Evolutionary conservation across 2,888 invertebrate species (phyloP).

Genomic region (Panzeria rudis): DNA sequence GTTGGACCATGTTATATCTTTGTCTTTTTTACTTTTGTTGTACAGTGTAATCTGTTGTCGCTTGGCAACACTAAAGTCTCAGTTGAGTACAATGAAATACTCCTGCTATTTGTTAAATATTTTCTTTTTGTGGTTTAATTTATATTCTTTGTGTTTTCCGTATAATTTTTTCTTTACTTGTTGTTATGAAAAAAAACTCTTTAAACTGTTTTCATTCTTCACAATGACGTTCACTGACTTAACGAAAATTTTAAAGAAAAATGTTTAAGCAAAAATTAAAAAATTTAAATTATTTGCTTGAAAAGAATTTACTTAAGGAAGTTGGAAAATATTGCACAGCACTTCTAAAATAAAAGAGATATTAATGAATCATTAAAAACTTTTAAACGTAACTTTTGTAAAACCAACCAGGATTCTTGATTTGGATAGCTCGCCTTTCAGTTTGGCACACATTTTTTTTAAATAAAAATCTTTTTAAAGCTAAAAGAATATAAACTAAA

Average conservation of each 20-base stretch:
- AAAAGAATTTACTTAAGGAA: too few species aligned
- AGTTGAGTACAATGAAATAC: constrained; percentile 48
- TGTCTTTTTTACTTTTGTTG: too few species aligned
- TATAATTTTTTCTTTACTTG: constrained; percentile 8
- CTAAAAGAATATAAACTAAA: not conserved
- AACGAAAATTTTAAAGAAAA: not conserved
- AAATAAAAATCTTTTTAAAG: not conserved
- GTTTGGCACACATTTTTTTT: too few species aligned
- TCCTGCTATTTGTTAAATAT: constrained; percentile 64
- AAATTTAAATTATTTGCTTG: not conserved
- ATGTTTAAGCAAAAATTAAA: not conserved
- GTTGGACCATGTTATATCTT: too few species aligned
- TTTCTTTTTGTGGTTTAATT: constrained; percentile 68
- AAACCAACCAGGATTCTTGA: too few species aligned
- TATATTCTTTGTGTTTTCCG: constrained; percentile 59
- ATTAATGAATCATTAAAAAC: not conserved
- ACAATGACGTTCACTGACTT: not conserved
- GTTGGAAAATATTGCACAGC: not conserved
- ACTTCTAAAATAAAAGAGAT: not conserved
- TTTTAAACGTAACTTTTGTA: too few species aligned
- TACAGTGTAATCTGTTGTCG: too few species aligned
- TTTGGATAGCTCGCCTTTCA: too few species aligned
- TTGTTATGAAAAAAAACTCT: constrained; percentile 1
- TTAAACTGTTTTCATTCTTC: not conserved
- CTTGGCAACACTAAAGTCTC: constrained; percentile 31